Base-by-base conservation (phyloP, 2,797 vertebrate species). In the Channa striata region DNA sequence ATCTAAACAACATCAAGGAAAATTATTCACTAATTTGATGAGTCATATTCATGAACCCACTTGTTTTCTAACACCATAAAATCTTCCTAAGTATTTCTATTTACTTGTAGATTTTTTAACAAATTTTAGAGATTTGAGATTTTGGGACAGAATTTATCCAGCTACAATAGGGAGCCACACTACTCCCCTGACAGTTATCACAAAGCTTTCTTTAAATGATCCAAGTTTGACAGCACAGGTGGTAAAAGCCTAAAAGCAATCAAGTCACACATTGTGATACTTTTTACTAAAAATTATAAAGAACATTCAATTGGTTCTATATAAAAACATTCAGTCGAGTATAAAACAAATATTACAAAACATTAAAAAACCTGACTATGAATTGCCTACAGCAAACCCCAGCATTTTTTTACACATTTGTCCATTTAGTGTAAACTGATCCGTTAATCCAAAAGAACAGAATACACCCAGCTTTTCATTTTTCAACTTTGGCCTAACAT, bases 301-400 rank as follows among this genome's bases (percentile, higher is more conserved):
- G 19, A 65, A 76, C 68, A 74, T 63, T 1, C 49, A 56, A 47
- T 61, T 63, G 37, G 75, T 11, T 74, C 76, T 83, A 84, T 87
- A 90, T 59, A 91, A 91, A 87, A 87, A 85, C 59, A 81, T 74
- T 72, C 48, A 85, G 42, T 50, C 46, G 30, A 72, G 52, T 61
- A 72, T 87, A 89, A 90, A 91, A 92, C 69, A 87, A 68, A 71
- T 33, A 56, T 81, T 68, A 86, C 49, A 89, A 85, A 70, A 68
- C 62, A 36, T 59, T 72, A 59, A 74, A 69, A 68, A 52, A 65
- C 52, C 71, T 2, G 1, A 67, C 51, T 52, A 68, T 14, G 6
- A 72, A 17, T 58, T 58, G 37, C 59, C 80, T 82, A 80, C 44
- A 73, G 87, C 30, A 81, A 60, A 73, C 83, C 8, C 33, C 77